Base-by-base conservation (phyloP, 2,888 invertebrate genomes). In the Aplocera efformata region DNA sequence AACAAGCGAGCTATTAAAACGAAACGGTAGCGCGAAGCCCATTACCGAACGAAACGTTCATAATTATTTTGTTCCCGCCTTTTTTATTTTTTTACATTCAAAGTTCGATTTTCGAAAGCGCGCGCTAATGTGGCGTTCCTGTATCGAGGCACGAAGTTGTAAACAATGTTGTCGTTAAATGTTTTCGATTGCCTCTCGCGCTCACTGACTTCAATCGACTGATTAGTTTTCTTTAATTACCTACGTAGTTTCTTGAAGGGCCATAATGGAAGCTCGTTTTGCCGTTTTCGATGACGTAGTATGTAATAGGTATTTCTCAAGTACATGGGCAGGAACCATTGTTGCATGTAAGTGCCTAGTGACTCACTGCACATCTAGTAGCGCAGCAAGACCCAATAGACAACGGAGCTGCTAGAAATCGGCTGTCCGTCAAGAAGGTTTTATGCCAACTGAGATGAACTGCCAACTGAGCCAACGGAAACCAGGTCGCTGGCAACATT, bases 11-110 rank as follows among this genome's bases (percentile, higher is more conserved):
- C 81, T 83, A 81, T 82, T 84, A 86, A 82, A 83, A 74, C 79
- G 79, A 80, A 85, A 86, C 86, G 80, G 86, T 88, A 88, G 85
- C 85, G 73, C 80, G 78, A 79, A 78, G 75, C 79, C 76, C 84
- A 88, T 86, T 85, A 84, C 80, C 72, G 79, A 81, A 85, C 80
- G 79, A 83, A 85, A 85, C 85, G 85, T 85, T 81, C 74, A 86
- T 88, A 88, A 88, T 88, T 86, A 86, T 88, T 88, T 88, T 80
- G 85, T 86, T 85, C 82, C 81, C 81, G 77, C 77, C 73, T 78
- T 83, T 80, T 79, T 29, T 28, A 27, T 77, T 75, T 74, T 80
- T 77, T 77, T 68, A 71, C 72, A 65, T 80, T 76, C 68, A 67
- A 66, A 72, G 72, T 79, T 81, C 76, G 79, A 79, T 79, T 81